A percentile compares a stretch with the other conserved stretches of the same genome.
phyloP scores from a whole-genome alignment of 2,113 vertebrate species.

The pig (Sus scrofa) region T2T-Sscrofa CM000815.6:117343001-117343500 shows the following conservation, averaged over 20 bases:
- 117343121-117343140: constrained; percentile 16
- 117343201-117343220: not conserved
- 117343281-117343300: not conserved
- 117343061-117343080: constrained; percentile 35
- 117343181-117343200: not conserved
- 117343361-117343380: not conserved
- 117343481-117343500: not conserved
- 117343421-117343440: not conserved
- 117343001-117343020: too few relatives aligned
- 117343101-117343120: not conserved
- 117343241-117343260: not conserved
- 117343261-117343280: not conserved
- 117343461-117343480: not conserved
- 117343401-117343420: not conserved
- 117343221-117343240: not conserved
- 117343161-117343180: not conserved
- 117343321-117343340: not conserved
- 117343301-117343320: not conserved
- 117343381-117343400: not conserved
- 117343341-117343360: not conserved
- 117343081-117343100: not conserved
- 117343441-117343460: not conserved
- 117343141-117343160: not conserved
- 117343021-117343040: too few relatives aligned
- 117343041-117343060: not conserved